Percentiles rank a stretch among this genome's conserved stretches.
Conservation (phyloP, 2,113 vertebrate genomes). For the Oceanodroma tethys region DNA sequence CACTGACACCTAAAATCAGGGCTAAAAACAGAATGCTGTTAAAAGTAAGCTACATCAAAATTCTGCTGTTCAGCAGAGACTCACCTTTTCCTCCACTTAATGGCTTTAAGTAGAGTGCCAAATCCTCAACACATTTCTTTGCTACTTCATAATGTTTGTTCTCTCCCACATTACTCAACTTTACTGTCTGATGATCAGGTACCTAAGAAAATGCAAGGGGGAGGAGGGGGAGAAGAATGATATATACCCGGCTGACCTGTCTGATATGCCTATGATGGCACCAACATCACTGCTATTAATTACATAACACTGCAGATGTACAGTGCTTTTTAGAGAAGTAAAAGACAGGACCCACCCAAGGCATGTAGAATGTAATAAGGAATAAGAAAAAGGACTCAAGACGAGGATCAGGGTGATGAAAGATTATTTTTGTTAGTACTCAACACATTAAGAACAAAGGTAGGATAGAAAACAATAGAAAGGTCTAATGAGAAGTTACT, state of each 20-base stretch:
- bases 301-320: constrained; percentile 36
- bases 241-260: not conserved
- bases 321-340: not conserved
- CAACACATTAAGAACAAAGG: not conserved
- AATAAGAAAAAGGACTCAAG: not conserved
- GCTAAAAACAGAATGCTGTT: not conserved
- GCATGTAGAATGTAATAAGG: rapidly evolving
- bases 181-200: constrained; percentile 86
- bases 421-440: not conserved
- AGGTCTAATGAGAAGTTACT: not conserved
- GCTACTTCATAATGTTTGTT: constrained; percentile 91
- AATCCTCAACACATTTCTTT: constrained; percentile 91
- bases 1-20: not conserved
- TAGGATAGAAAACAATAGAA: not conserved
- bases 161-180: constrained; percentile 85
- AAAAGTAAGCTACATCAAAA: not conserved
- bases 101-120: constrained; percentile 93
- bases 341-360: not conserved
- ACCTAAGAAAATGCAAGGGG: constrained; percentile 71
- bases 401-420: not conserved
- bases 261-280: not conserved
- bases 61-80: not conserved
- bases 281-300: not conserved
- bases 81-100: constrained; percentile 92
- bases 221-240: not conserved